Conservation (phyloP, 1,140 invertebrate genomes). For the Triops cancriformis region DNA sequence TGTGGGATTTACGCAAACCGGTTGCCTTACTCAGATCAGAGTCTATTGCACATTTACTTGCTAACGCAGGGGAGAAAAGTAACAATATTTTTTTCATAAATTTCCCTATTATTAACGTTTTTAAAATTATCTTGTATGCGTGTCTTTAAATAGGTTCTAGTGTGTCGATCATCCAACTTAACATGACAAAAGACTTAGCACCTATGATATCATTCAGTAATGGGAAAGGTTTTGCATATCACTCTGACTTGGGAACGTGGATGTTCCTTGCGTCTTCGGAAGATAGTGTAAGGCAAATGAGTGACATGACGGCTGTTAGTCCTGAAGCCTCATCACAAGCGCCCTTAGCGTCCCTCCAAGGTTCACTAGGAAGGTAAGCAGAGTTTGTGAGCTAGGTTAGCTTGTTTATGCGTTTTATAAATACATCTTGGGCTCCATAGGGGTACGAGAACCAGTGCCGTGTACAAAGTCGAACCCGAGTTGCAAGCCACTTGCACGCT, state of each 20-base stretch:
- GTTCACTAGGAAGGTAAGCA: neutral
- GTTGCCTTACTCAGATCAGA: constrained; percentile 32
- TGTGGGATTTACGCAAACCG: constrained; percentile 36
- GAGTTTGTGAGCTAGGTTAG: neutral
- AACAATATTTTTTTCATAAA: constrained; percentile 9
- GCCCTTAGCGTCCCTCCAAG: neutral
- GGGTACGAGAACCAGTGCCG: neutral
- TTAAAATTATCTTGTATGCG: too few species aligned
- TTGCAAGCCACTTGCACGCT: constrained; percentile 42
- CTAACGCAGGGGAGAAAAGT: constrained; percentile 29
- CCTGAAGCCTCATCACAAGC: neutral
- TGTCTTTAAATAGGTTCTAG: too few species aligned
- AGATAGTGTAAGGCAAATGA: constrained; percentile 4
- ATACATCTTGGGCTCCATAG: neutral
- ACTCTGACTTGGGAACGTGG: neutral
- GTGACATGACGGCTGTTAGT: neutral
- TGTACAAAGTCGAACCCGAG: neutral
- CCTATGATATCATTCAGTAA: constrained; percentile 56
- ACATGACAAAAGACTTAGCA: constrained; percentile 51
- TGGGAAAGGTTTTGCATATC: constrained; percentile 41
- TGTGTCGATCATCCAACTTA: constrained; percentile 48
- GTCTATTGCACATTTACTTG: constrained; percentile 32
- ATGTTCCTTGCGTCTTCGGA: neutral
- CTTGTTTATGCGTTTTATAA: neutral
- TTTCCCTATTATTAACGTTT: too few species aligned